Conservation (phyloP, 2,113 vertebrate species). For the Takifugu flavidus region DNA sequence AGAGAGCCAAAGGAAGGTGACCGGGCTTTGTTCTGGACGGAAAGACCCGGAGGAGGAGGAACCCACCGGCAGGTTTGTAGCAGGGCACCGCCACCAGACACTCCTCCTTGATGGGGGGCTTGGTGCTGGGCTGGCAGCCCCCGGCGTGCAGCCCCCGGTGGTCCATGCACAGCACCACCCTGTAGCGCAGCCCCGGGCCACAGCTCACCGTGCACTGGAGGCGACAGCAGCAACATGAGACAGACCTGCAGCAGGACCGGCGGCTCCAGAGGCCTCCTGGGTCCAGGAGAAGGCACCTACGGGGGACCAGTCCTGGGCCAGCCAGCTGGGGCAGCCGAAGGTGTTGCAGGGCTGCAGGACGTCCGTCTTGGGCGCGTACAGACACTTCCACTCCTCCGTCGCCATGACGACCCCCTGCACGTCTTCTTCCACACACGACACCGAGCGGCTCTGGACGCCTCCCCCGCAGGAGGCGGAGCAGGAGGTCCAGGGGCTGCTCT, state of each 20-base stretch:
- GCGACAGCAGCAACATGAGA: not conserved
- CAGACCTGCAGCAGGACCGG: too few relatives aligned
- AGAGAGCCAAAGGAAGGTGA: too few relatives aligned
- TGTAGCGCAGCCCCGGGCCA: conserved; percentile 92
- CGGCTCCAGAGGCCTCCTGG: too few relatives aligned
- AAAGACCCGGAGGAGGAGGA: not conserved
- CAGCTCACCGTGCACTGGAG: conserved; percentile 93
- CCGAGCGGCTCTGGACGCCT: conserved; percentile 89
- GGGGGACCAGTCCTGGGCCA: conserved; percentile 96
- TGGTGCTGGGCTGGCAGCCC: conserved; percentile 89
- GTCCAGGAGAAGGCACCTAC: conserved; percentile 61
- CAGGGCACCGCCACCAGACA: conserved; percentile 89
- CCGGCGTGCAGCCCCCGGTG: conserved; percentile 91
- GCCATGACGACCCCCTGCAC: conserved; percentile 88
- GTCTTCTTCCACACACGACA: conserved; percentile 96
- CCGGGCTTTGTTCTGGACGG: not conserved
- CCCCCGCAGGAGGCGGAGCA: conserved; percentile 95
- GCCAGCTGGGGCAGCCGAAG: conserved; percentile 95
- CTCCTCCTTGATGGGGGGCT: conserved; percentile 97
- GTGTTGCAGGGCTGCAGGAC: conserved; percentile 91
- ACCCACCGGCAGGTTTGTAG: conserved; percentile 87
- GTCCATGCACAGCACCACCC: conserved; percentile 95
- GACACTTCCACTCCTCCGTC: conserved; percentile 97
- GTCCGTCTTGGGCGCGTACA: conserved; percentile 88
- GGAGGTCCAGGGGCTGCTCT: conserved; percentile 94